Evolutionary conservation across 2,113 vertebrate species (phyloP), one percentile per base, ranked within the genome.

Genomic region (Prionailurus bengalensis): DNA sequence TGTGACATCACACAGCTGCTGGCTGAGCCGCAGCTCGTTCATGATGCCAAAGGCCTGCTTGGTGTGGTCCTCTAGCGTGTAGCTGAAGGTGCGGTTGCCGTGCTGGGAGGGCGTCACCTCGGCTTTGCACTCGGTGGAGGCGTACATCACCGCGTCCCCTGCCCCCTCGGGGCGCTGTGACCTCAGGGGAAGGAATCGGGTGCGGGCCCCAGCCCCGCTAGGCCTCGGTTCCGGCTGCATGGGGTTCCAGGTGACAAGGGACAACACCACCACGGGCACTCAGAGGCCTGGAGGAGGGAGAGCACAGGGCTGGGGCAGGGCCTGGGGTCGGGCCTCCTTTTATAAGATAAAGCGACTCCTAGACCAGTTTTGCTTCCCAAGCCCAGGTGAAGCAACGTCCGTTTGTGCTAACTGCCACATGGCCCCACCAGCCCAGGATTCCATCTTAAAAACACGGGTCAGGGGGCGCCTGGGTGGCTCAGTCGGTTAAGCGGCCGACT

Each of bases 1-100:
- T 0, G 99, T 99, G 84, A 99, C 99, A 0, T 99, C 99, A 7
- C 99, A 99, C 8, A 99, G 99, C 98, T 99, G 99, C 0, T 99
- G 98, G 89, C 99, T 99, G 85, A 99, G 96, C 0, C 99, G 99
- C 66, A 99, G 99, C 93, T 99, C 99, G n/a, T 99, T 99, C 99
- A 99, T 99, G 98, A 99, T 99, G 96, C 98, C 96, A 51, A 99
- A 99, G 53, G 99, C 99, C 1, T 99, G 99, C 0, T 99, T 98
- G 8, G 99, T 99, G 99, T 99, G 99, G 94, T 99, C 99, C 90
- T 99, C 99, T 53, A 99, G 99, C 1, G 99, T 99, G 99, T 99
- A 99, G 98, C 99, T 99, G 98, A 99, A 99, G 65, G 99, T 99
- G 0, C 99, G 99, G 98, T 99, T 99, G 78, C 99, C 99, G 3